Evolutionary conservation across 2,113 vertebrate species (phyloP).

Genomic region (Labrus mixtus): DNA sequence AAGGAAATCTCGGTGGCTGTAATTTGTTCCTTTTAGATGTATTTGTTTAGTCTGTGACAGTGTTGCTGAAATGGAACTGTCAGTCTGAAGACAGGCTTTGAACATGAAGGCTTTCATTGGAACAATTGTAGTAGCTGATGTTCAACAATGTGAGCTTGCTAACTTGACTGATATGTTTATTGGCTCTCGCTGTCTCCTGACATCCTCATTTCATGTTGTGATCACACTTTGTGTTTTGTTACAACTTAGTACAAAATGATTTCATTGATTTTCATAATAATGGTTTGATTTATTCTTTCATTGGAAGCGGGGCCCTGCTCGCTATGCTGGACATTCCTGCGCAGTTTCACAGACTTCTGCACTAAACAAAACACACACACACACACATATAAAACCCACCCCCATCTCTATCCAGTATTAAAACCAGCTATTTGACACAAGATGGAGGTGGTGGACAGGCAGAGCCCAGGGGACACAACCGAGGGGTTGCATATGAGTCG

Average conservation of each 20-base stretch:
- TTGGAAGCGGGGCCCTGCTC: background rate
- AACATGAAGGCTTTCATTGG: slow-evolving; percentile 60
- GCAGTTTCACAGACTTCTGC: slow-evolving; percentile 39
- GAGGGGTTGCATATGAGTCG: slow-evolving; percentile 79
- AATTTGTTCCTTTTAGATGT: slow-evolving; percentile 58
- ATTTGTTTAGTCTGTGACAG: slow-evolving; percentile 56
- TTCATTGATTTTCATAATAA: slow-evolving; percentile 17
- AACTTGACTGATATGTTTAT: slow-evolving; percentile 50
- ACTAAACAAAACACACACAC: slow-evolving; percentile 58
- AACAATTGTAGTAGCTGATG: slow-evolving; percentile 45
- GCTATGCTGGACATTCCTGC: slow-evolving; percentile 1
- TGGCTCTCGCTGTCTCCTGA: slow-evolving; percentile 17
- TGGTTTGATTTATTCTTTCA: slow-evolving; percentile 6
- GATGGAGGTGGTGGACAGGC: slow-evolving; percentile 83
- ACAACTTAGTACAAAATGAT: slow-evolving; percentile 3
- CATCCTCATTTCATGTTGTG: background rate
- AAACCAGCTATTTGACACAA: slow-evolving; percentile 82
- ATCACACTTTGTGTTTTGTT: slow-evolving; percentile 29
- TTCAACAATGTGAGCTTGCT: slow-evolving; percentile 40
- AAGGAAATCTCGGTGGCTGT: slow-evolving; percentile 45
- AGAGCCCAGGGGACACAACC: slow-evolving; percentile 79
- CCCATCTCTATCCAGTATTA: slow-evolving; percentile 78
- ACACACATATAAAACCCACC: slow-evolving; percentile 50
- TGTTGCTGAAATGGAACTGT: slow-evolving; percentile 56
- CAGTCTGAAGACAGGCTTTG: slow-evolving; percentile 55